phyloP scores from a whole-genome alignment of 2,888 invertebrate genomes.

The Drosophila merina region DNA sequence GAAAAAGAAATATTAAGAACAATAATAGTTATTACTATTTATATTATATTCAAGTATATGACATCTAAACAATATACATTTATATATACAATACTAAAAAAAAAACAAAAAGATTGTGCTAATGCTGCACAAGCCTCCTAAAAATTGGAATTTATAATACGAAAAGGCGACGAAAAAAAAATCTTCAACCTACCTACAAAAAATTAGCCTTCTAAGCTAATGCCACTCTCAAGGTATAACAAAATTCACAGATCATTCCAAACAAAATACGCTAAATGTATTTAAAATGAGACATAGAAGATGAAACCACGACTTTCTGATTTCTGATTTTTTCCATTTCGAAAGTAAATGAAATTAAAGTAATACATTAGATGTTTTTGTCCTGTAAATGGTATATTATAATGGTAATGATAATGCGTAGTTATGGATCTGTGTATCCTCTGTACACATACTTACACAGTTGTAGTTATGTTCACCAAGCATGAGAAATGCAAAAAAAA shows the following conservation, averaged over 20 bases:
- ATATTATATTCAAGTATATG: conserved; percentile 81
- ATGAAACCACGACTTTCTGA: conserved; percentile 60
- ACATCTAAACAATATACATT: conserved; percentile 60
- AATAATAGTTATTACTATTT: conserved; percentile 84
- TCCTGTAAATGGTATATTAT: conserved; percentile 82
- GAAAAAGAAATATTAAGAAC: conserved; percentile 83
- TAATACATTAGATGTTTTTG: conserved; percentile 83
- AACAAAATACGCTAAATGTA: conserved; percentile 10
- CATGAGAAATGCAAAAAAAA: conserved; percentile 57
- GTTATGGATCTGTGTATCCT: conserved; percentile 58
- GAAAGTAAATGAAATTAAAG: conserved; percentile 62
- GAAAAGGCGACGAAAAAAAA: conserved; percentile 25
- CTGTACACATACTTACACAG: conserved; percentile 53
- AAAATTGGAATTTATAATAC: conserved; percentile 58
- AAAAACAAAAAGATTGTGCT: conserved; percentile 50
- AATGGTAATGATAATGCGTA: conserved; percentile 65
- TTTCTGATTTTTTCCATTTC: conserved; percentile 70
- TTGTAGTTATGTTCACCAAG: conserved; percentile 76
- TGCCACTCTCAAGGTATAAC: conserved; percentile 14
- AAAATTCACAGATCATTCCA: conserved; percentile 39
- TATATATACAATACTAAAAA: conserved; percentile 68
- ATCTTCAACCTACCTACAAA: conserved; percentile 34
- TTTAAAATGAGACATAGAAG: conserved; percentile 21
- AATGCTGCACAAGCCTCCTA: conserved; percentile 60
- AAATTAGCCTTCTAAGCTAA: conserved; percentile 29